A percentile compares a stretch with the other conserved stretches of the same genome.
Evolutionary conservation across 2,888 invertebrate species (phyloP).

Genomic region (Nudaria mundana): DNA sequence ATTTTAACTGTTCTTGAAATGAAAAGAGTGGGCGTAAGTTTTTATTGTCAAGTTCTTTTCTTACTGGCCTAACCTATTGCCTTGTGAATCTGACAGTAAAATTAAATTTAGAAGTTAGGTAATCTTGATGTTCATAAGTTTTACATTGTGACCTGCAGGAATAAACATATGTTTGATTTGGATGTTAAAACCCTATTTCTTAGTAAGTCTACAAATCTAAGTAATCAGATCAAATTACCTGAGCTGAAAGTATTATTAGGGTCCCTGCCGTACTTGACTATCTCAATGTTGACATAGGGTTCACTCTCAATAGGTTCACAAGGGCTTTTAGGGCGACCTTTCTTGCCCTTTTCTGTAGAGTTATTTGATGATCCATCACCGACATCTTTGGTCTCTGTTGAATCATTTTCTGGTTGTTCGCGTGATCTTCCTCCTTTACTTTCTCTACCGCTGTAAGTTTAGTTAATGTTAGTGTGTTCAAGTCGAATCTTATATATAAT

Average conservation of each 20-base stretch:
- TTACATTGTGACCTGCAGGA: no score
- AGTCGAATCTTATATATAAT: no score
- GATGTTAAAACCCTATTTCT: no score
- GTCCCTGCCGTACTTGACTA: slow-evolving; percentile 86
- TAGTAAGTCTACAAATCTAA: no score
- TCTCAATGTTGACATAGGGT: slow-evolving; percentile 84
- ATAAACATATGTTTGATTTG: no score
- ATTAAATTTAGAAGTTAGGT: no score
- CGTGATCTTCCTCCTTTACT: slow-evolving; percentile 66
- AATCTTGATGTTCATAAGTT: no score
- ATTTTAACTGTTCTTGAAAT: not conserved
- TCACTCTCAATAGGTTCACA: slow-evolving; percentile 85
- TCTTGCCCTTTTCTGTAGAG: slow-evolving; percentile 65
- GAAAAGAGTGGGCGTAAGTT: no score
- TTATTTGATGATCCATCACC: slow-evolving; percentile 45
- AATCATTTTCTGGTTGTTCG: slow-evolving; percentile 47
- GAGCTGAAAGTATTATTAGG: slow-evolving; percentile 87
- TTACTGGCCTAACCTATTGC: no score
- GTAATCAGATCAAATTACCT: slow-evolving; percentile 52
- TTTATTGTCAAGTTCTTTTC: no score
- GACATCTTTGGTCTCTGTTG: slow-evolving; percentile 39
- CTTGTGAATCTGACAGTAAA: no score
- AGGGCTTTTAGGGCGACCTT: slow-evolving; percentile 81
- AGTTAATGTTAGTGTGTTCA: no score
- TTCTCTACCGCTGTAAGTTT: slow-evolving; percentile 60